Evolutionary conservation across 2,888 invertebrate species (phyloP).

Genomic region (Tolmerus cingulatus): DNA sequence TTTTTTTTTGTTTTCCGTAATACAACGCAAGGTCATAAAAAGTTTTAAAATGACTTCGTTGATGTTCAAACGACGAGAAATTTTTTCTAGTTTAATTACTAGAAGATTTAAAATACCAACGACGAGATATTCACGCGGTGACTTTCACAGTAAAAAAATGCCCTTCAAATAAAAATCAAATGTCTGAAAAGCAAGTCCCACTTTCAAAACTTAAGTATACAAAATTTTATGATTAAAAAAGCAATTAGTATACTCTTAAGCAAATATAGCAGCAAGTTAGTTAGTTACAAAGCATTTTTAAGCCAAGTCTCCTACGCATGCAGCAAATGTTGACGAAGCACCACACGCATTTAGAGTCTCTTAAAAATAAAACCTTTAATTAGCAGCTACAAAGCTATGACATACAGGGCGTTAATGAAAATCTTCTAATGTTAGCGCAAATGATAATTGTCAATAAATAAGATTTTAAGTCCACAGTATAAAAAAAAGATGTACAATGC

Average conservation of each 20-base stretch:
- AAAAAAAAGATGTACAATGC: background rate
- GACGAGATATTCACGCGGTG: background rate
- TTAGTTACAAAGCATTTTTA: background rate
- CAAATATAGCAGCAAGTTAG: background rate
- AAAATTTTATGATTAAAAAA: background rate
- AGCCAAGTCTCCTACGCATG: background rate
- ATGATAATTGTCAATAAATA: constrained; percentile 21
- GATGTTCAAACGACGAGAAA: too few relatives aligned
- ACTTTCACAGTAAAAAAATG: background rate
- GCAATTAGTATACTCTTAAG: background rate
- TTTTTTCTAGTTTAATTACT: background rate
- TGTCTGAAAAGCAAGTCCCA: background rate
- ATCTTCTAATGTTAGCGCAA: constrained; percentile 16
- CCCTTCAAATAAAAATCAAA: background rate
- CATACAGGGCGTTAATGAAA: background rate
- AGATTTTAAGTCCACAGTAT: background rate
- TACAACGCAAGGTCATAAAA: too few relatives aligned
- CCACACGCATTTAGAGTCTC: background rate
- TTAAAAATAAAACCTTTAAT: background rate
- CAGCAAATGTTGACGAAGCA: background rate
- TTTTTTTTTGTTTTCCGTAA: too few relatives aligned
- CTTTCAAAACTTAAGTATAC: background rate
- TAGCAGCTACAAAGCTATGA: background rate
- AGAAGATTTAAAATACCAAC: background rate
- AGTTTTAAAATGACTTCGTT: too few relatives aligned